Evolutionary conservation across 2,113 vertebrate genomes (phyloP), one percentile per base, ranked within the genome.

Genomic region (Chloropsis cyanopogon): DNA sequence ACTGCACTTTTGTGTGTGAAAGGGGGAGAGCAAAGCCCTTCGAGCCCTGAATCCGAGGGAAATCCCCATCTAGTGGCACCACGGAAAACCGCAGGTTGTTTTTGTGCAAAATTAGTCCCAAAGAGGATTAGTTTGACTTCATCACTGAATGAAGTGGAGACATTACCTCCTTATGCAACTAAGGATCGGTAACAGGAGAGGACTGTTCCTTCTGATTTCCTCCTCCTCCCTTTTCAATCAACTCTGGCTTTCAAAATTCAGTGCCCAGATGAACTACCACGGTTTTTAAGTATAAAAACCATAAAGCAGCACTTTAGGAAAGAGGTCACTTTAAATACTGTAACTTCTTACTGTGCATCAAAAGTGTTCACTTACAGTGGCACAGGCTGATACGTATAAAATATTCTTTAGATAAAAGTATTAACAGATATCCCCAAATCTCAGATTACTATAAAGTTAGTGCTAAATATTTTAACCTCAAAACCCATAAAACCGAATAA

Each of bases 81-180:
- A 84, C n/a, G 80, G 96, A 95, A 97, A 97, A 98, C 49, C 57
- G 88, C 98, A 98, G 92, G 95, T 98, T 98, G 98, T 98, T 98
- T 98, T 98, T 98, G 91, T 98, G 81, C 95, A 96, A 97, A 98
- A 97, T 89, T 64, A 97, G 96, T 75, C 96, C 97, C 95, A 97
- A 91, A 78, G 97, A 98, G 97, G 96, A 98, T 98, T 97, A 97
- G 77, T 96, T 97, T 95, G 93, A 97, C 95, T 97, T 96, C 92
- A 96, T 95, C 96, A 93, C 77, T 92, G 95, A 97, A 97, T 96
- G 96, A 97, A 96, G 33, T 57, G 92, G 52, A 96, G 96, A 95
- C 95, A 97, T 95, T 95, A 96, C 89, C 91, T 97, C 95, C 93
- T 92, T 86, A 70, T 69, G 95, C 88, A 96, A 97, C 90, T 70